Evolutionary conservation across 2,797 vertebrate genomes (phyloP), one percentile per base, ranked within the genome.

Genomic region (Craterocephalus amniculus): DNA sequence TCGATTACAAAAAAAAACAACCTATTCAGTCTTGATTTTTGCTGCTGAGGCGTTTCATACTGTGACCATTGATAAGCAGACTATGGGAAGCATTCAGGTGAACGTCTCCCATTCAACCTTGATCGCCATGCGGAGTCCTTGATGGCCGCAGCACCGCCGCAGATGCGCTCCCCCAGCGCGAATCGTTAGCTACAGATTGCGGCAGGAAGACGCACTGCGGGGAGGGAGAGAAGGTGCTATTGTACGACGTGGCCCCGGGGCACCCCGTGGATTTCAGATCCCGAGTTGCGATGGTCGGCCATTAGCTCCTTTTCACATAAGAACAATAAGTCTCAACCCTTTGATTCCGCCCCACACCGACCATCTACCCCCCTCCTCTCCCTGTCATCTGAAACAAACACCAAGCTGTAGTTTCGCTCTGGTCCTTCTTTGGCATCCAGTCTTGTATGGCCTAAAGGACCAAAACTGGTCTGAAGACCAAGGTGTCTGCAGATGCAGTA

Each of bases 191-290:
- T 79, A 81, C 91, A 93, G 92, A 93, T 93, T 93, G 94, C 72
- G 80, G 93, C 94, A 95, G 94, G 94, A 95, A 95, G 94, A 92
- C 90, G 87, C 94, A 83, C 94, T 83, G 90, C 94, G 88, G 94
- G 94, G 86, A 73, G 73, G 87, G 86, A 83, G 87, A 14, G 81
- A 84, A 88, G 90, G 83, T 68, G 75, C 87, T 79, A 93, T 94
- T 94, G 93, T 94, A 68, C 80, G 72, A 63, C 14, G 66, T 82
- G 85, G 88, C 89, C 91, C 92, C 83, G 87, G 88, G 93, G 91
- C 94, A 82, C 94, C 94, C 94, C 72, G 92, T 80, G 82, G 94
- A 84, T 90, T 87, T 89, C 91, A 91, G 93, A 92, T 89, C 89
- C 92, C 90, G 88, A 91, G 93, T 92, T 89, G 90, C 92, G 93